phyloP scores from a whole-genome alignment of 2,113 vertebrate genomes.

The Nanorana parkeri region DNA sequence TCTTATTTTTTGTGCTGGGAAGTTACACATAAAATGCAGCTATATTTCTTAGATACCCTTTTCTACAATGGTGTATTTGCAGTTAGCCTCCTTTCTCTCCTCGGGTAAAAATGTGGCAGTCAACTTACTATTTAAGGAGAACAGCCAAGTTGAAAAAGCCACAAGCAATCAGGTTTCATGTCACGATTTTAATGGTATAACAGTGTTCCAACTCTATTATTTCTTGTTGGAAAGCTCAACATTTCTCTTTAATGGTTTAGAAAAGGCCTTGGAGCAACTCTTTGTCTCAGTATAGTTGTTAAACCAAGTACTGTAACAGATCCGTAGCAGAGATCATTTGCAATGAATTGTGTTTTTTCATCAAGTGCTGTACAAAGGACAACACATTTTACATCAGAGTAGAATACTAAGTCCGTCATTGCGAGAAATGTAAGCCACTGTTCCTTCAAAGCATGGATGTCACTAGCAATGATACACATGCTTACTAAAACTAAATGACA shows the following conservation, averaged over 20 bases:
- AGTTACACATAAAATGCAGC: background rate
- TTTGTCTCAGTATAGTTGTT: constrained; percentile 57
- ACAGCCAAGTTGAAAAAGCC: constrained; percentile 44
- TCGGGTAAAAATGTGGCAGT: background rate
- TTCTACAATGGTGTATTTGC: background rate
- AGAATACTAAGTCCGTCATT: constrained; percentile 41
- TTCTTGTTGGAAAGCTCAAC: constrained; percentile 52
- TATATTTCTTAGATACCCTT: background rate
- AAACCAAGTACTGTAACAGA: constrained; percentile 58
- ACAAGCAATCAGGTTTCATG: constrained; percentile 51
- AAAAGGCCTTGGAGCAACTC: constrained; percentile 54
- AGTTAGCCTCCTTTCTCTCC: background rate
- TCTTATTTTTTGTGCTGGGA: background rate
- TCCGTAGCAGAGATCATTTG: constrained; percentile 54
- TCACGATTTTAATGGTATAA: constrained; percentile 55
- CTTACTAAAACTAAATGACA: constrained; percentile 14
- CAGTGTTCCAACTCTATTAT: constrained; percentile 53
- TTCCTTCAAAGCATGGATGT: constrained; percentile 11
- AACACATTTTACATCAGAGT: constrained; percentile 23
- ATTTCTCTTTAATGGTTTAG: constrained; percentile 46
- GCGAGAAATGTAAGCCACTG: constrained; percentile 13
- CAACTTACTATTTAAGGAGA: constrained; percentile 22
- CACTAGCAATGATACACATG: constrained; percentile 29
- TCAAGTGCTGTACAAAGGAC: constrained; percentile 43
- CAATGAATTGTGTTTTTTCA: constrained; percentile 54